Base-by-base conservation (phyloP, 2,888 invertebrate species). In the Aspidiotus rigidus region DNA sequence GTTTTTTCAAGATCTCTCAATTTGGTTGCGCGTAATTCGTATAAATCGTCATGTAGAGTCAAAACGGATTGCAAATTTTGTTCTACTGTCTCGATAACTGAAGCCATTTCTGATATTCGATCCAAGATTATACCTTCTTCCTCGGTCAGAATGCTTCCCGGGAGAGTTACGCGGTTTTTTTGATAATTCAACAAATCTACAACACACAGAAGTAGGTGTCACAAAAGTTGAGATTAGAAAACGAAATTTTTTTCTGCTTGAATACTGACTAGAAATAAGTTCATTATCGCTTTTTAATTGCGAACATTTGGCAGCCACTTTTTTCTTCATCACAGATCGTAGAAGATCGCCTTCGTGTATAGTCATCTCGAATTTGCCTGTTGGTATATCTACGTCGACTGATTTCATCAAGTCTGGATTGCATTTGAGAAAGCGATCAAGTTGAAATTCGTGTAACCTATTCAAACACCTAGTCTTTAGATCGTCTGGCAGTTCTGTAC, bases 101-200 rank as follows among this genome's bases (percentile, higher is more conserved):
- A 13, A 10, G 57, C 55, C 7, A 66, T 42, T 16, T 66, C 56
- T 10, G 41, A 42, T 16, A 66, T n/a, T 44, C 13, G 7, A 17
- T 57, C 57, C 44, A 66, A 44, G 7, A 66, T 28, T 3, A 39
- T 8, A 41, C 41, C 57, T 17, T 59, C 55, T 44, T 66, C 66
- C 49, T 66, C 66, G 13, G 66, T 66, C 13, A 66, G n/a, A 17
- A 57, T 59, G 39, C 66, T 66, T 10, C 66, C 44, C 8, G 66
- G 66, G 42, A 66, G 55, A 1, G 44, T 41, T 7, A 66, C 15
- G 15, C 11, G 15, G 13, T 55, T 17, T 15, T 7, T 15, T 16
- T 42, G 57, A 28, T 55, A 16, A 7, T 39, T 16, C 7, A 59
- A 15, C 13, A 66, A 57, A 66, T 66, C 66, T 66, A n/a, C 7